A percentile compares a stretch with the other conserved stretches of the same genome.
phyloP scores from a whole-genome alignment of 2,797 vertebrate genomes.

The Sitta carolinensis region DNA sequence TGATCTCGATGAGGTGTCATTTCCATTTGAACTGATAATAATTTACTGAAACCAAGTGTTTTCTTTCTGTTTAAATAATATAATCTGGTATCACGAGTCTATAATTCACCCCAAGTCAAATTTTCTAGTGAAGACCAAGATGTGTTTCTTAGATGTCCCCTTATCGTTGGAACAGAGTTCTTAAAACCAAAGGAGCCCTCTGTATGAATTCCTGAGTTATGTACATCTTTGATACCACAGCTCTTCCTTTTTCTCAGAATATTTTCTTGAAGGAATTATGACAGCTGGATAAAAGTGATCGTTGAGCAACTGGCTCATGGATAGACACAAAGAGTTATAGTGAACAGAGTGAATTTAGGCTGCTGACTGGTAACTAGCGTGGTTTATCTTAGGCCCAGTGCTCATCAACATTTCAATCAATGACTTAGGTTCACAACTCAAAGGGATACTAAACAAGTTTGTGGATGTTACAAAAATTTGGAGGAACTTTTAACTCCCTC shows the following conservation, averaged over 20 bases:
- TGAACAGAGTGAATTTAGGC: not conserved
- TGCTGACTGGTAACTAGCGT: not conserved
- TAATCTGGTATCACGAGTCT: not conserved
- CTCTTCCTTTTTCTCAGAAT: not conserved
- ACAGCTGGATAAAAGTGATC: not conserved
- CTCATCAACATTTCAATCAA: not conserved
- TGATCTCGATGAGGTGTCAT: not conserved
- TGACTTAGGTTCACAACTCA: not conserved
- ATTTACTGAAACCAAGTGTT: not conserved
- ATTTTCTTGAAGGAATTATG: not conserved
- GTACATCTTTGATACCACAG: not conserved
- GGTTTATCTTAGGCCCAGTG: no score
- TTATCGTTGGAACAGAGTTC: not conserved
- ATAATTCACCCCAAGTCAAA: not conserved
- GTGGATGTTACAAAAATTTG: accelerated
- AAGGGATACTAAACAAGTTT: not conserved
- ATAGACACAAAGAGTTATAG: not conserved
- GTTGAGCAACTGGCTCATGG: not conserved
- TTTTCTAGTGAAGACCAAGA: not conserved
- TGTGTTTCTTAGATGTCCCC: not conserved
- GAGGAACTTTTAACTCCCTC: not conserved
- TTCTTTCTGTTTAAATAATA: not conserved
- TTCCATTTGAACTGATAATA: not conserved
- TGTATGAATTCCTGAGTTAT: not conserved
- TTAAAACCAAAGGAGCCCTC: not conserved